Percentiles rank a stretch among this genome's conserved stretches.
These are phyloP conservation scores for Phylloscopus trochilus DNA, from an alignment of 2,113 vertebrate genomes.

Conservation along the genomic window DNA sequence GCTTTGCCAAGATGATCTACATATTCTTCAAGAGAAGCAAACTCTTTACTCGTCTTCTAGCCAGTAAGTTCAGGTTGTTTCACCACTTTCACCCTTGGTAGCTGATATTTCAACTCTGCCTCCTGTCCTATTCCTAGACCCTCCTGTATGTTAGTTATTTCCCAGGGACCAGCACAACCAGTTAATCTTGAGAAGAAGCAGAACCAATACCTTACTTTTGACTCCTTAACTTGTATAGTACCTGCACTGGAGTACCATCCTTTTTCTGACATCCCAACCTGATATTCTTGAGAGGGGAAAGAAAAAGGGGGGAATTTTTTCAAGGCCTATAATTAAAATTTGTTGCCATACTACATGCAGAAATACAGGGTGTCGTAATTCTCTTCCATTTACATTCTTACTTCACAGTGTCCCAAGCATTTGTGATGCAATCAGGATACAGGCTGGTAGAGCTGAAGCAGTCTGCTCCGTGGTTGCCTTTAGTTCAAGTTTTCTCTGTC, in stretches of 20 bases:
- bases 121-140: neutral
- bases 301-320: neutral
- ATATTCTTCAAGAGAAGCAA: neutral
- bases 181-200: neutral
- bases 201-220: neutral
- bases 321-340: neutral
- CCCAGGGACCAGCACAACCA: neutral
- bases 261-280: neutral
- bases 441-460: conserved; percentile 37
- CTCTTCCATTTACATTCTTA: neutral
- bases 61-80: neutral
- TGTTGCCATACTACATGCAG: neutral
- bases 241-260: neutral
- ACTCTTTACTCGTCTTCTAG: neutral
- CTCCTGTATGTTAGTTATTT: neutral
- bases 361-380: neutral
- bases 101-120: neutral
- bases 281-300: neutral
- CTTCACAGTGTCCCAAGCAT: conserved; percentile 24
- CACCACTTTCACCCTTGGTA: neutral
- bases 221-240: neutral
- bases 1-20: neutral
- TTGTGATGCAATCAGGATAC: conserved; percentile 1
- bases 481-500: conserved; percentile 45
- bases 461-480: conserved; percentile 50